These are phyloP conservation scores for Amphipoea lucens DNA, from an alignment of 2,888 invertebrate genomes.

Conservation along the genomic window DNA sequence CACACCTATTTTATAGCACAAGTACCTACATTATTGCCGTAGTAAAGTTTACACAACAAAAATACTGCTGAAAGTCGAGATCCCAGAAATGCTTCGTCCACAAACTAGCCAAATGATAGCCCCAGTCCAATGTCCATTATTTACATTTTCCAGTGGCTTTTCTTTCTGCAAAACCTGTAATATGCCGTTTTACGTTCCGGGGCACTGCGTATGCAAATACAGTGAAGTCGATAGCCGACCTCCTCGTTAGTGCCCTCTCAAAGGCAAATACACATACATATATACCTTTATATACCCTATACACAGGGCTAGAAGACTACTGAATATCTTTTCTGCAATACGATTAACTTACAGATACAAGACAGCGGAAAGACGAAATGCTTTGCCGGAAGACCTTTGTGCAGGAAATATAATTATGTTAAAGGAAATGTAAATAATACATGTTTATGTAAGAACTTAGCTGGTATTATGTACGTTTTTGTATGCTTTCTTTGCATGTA, in stretches of 20 bases:
- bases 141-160: conserved; percentile 44
- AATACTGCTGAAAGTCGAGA: background rate
- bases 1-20: background rate
- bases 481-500: background rate
- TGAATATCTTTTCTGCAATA: conserved; percentile 31
- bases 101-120: conserved; percentile 24
- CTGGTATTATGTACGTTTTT: background rate
- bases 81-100: conserved; percentile 1
- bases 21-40: background rate
- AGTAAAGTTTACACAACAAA: conserved; percentile 1
- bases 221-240: conserved; percentile 62
- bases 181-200: conserved; percentile 46
- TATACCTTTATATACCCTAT: conserved; percentile 30
- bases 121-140: conserved; percentile 9
- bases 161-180: conserved; percentile 46
- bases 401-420: conserved; percentile 41
- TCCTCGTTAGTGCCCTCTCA: conserved; percentile 71
- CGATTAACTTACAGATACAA: conserved; percentile 48
- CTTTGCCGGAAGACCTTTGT: conserved; percentile 49
- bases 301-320: conserved; percentile 9
- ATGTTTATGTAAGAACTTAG: conserved; percentile 8
- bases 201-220: conserved; percentile 63
- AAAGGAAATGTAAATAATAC: conserved; percentile 46
- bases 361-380: conserved; percentile 27
- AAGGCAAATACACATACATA: conserved; percentile 52